Conservation (phyloP, 1,140 invertebrate genomes). For the Camponotus floridanus region DNA sequence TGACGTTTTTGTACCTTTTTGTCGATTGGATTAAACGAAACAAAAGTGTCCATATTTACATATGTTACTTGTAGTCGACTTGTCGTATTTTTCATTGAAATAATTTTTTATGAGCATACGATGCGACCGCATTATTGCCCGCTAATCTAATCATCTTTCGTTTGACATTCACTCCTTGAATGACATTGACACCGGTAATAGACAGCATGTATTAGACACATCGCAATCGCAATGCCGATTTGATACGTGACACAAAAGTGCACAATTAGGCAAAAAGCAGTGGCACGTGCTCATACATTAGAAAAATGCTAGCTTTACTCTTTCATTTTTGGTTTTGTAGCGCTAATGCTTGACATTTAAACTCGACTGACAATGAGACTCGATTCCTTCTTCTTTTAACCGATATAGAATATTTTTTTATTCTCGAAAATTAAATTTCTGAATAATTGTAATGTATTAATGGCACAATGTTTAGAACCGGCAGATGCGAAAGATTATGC, state of each 20-base stretch:
- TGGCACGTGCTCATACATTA: background rate
- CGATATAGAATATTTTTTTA: background rate
- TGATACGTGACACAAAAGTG: slow-evolving; percentile 5
- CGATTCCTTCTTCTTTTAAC: background rate
- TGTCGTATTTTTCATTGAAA: background rate
- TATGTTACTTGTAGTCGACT: no score
- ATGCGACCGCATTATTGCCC: background rate
- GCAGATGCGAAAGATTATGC: no score
- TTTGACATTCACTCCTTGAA: slow-evolving; percentile 14
- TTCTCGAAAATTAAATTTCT: no score
- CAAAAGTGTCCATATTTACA: background rate
- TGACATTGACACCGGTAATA: slow-evolving; percentile 52
- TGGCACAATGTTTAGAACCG: no score
- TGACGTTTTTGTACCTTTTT: background rate
- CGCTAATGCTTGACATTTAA: background rate
- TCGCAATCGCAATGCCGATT: background rate
- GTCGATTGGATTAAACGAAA: background rate
- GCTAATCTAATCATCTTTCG: slow-evolving; percentile 10
- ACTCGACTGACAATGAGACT: background rate
- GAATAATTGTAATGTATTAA: no score
- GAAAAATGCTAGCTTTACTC: background rate
- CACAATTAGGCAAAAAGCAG: background rate
- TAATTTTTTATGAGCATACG: background rate
- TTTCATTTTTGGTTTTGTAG: background rate
- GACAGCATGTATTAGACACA: slow-evolving; percentile 3